phyloP scores from a whole-genome alignment of 2,113 vertebrate genomes.

The Oophaga pumilio region DNA sequence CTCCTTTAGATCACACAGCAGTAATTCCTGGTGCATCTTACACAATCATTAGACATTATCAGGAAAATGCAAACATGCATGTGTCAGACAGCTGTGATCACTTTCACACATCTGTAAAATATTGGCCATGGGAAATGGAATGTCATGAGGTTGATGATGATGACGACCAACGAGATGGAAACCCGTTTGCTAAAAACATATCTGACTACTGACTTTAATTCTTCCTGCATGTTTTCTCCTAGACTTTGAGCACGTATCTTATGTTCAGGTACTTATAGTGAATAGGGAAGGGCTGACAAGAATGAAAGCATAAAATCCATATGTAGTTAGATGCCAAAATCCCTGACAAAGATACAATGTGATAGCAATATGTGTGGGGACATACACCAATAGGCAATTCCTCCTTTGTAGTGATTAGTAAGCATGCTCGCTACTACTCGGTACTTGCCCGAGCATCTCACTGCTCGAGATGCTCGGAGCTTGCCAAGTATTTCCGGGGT shows the following conservation, averaged over 20 bases:
- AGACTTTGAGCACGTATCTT: constrained; percentile 22
- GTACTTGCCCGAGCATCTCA: no score
- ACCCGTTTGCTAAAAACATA: constrained; percentile 11
- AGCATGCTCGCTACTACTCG: no score
- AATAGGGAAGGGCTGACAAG: not conserved
- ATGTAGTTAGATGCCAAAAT: not conserved
- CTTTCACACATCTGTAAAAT: constrained; percentile 45
- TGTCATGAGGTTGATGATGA: constrained; percentile 30
- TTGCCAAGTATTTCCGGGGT: no score
- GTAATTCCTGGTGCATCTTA: not conserved
- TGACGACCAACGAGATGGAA: constrained; percentile 2
- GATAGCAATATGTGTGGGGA: no score
- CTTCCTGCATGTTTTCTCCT: constrained; percentile 1
- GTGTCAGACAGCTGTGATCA: constrained; percentile 20
- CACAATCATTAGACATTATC: constrained; percentile 5
- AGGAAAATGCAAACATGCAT: constrained; percentile 18
- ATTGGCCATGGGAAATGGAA: constrained; percentile 5
- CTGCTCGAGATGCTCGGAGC: no score
- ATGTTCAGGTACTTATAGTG: constrained; percentile 17
- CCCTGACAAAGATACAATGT: no score
- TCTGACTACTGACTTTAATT: constrained; percentile 37
- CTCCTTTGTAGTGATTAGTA: no score
- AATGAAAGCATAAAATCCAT: constrained; percentile 5
- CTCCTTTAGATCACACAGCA: not conserved
- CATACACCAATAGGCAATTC: no score